Base-by-base conservation (phyloP, 2,797 vertebrate genomes). In the Apogon talboti region DNA sequence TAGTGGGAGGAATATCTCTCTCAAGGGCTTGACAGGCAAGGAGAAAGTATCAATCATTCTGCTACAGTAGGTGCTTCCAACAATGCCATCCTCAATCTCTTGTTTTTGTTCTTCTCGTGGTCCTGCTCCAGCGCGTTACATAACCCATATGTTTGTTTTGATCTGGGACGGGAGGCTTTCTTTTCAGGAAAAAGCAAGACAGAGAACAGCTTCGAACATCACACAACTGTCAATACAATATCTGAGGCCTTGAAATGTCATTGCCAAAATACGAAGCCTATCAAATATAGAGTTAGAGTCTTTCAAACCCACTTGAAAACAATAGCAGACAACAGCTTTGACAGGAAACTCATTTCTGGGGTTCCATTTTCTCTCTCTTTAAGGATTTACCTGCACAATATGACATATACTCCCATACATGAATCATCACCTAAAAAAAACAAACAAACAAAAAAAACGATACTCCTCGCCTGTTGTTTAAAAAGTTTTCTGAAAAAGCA, bases 11-110 rank as follows among this genome's bases (percentile, higher is more conserved):
- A 83, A 78, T 71, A 59, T 76, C 69, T 85, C 76, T 78, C 77
- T 74, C 66, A 54, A 35, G 74, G 55, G 73, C 42, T 46, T 73
- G 82, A 84, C 71, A 69, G 72, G 52, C 74, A 63, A 57, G 78
- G 40, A 68, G 55, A 67, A 57, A 50, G 77, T 64, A 87, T 86
- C 79, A 87, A 83, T 89, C 87, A 90, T 56, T 66, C 41, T 43
- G 60, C 58, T 61, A 47, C 57, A 66, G 62, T 69, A 65, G 67
- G 66, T 56, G 77, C 67, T 58, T 76, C 62, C 67, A 74, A 84
- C 82, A 79, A 78, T 70, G 35, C 71, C 12, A 66, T 70, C 76
- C 66, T 84, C 76, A 63, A 67, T 81, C 78, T 65, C 55, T 78
- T 30, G 37, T 28, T 62, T 86, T 86, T 80, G 82, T 82, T 82